Evolutionary conservation across 2,888 invertebrate species (phyloP).

Genomic region (Nomada ruficornis): DNA sequence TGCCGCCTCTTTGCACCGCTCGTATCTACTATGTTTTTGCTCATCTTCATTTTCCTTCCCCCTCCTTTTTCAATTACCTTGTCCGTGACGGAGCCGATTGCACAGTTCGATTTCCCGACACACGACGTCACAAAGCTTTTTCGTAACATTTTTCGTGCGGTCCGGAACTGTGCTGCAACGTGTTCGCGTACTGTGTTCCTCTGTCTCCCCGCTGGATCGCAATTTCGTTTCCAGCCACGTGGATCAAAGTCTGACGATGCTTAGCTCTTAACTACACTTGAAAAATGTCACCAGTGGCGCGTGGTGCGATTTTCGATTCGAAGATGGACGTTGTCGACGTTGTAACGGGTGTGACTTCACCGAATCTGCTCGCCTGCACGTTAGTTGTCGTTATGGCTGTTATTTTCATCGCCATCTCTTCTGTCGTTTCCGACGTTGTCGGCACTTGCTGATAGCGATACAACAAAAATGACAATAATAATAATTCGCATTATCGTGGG

Average conservation of each 20-base stretch:
- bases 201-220: not conserved
- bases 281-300: slow-evolving; percentile 77
- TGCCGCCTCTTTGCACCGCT: slow-evolving; percentile 16
- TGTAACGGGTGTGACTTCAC: slow-evolving; percentile 56
- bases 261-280: slow-evolving; percentile 69
- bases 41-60: not conserved
- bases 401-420: slow-evolving; percentile 58
- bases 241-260: not conserved
- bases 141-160: not conserved
- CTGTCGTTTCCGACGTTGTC: slow-evolving; percentile 76
- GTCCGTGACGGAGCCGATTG: slow-evolving; percentile 6
- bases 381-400: slow-evolving; percentile 68
- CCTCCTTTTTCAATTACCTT: not conserved
- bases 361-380: slow-evolving; percentile 54
- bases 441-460: slow-evolving; percentile 75
- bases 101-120: not conserved
- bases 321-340: slow-evolving; percentile 75
- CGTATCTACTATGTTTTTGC: not conserved
- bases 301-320: slow-evolving; percentile 75
- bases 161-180: slow-evolving; percentile 18
- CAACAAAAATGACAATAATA: not conserved
- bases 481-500: not conserved
- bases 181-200: not conserved
- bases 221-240: not conserved
- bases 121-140: not conserved